Percentiles rank a stretch among this genome's conserved stretches.
These are phyloP conservation scores for Melieria omissa DNA, from an alignment of 2,888 invertebrate species.

Conservation along the genomic window DNA sequence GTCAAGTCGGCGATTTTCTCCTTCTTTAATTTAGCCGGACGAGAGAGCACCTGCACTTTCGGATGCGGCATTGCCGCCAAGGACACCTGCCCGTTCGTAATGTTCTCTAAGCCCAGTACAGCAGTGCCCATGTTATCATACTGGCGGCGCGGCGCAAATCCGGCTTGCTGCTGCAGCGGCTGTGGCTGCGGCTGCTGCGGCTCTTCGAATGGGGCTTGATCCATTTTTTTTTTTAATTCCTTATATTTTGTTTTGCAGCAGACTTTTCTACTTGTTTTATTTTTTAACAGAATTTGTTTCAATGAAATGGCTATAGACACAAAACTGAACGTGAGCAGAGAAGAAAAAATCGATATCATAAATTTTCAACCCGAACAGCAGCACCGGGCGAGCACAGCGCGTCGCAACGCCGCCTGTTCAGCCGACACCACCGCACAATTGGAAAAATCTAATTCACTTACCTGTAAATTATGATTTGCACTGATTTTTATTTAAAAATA, in stretches of 20 bases:
- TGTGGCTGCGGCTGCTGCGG: conserved; percentile 40
- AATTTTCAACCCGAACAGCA: not conserved
- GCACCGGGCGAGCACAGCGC: conserved; percentile 13
- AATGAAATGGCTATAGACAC: conserved; percentile 34
- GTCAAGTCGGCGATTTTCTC: conserved; percentile 51
- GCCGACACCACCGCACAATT: not conserved
- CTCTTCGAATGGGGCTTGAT: conserved; percentile 37
- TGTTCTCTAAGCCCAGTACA: conserved; percentile 38
- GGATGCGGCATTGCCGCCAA: conserved; percentile 29
- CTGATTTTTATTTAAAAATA: conserved; percentile 65
- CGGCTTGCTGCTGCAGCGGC: conserved; percentile 51
- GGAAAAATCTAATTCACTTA: conserved; percentile 39
- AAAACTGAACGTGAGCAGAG: conserved; percentile 31
- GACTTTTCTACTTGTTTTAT: conserved; percentile 3
- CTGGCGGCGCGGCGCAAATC: conserved; percentile 63
- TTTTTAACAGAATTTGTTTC: conserved; percentile 19
- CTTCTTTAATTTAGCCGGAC: conserved; percentile 53
- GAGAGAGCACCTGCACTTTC: conserved; percentile 45
- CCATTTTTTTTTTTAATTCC: conserved; percentile 44
- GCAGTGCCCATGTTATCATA: conserved; percentile 50
- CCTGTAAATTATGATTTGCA: conserved; percentile 55
- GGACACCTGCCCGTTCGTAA: conserved; percentile 48
- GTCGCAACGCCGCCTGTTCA: not conserved
- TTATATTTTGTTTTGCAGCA: conserved; percentile 22
- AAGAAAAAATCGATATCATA: conserved; percentile 37